These are phyloP conservation scores for Mizuhopecten yessoensis DNA, from an alignment of 1,140 invertebrate genomes.

Conservation along the genomic window DNA sequence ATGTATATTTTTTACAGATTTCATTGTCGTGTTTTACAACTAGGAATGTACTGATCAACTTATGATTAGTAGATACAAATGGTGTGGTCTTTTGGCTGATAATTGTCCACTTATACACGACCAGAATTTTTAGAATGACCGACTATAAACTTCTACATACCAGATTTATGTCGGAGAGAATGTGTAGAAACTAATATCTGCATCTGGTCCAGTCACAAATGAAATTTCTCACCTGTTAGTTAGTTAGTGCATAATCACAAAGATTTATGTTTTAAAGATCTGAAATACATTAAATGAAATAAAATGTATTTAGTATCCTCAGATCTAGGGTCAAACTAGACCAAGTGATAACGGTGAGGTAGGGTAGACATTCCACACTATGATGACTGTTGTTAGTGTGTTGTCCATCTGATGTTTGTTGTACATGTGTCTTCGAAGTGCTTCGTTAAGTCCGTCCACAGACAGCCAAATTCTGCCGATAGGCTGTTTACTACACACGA, in stretches of 20 bases:
- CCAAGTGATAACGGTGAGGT: no score
- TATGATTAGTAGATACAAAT: not conserved
- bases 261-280: no score
- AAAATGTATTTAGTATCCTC: no score
- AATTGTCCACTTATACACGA: not conserved
- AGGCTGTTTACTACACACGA: not conserved
- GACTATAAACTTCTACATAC: not conserved
- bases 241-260: no score
- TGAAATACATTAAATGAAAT: no score
- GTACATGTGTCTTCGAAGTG: not conserved
- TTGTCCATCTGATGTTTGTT: not conserved
- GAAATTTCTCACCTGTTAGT: no score
- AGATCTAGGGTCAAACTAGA: not conserved
- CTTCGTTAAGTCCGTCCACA: constrained; percentile 5
- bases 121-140: not conserved
- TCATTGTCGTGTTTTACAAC: not conserved
- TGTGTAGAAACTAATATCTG: no score
- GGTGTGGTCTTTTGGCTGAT: no score
- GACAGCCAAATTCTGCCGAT: constrained; percentile 10
- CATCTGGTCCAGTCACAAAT: no score
- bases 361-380: not conserved
- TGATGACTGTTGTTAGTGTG: not conserved
- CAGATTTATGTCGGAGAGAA: no score
- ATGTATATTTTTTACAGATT: not conserved
- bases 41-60: not conserved